Percentiles rank a stretch among this genome's conserved stretches.
Conservation (phyloP, 2,797 vertebrate species). For the Callimico goeldii region DNA sequence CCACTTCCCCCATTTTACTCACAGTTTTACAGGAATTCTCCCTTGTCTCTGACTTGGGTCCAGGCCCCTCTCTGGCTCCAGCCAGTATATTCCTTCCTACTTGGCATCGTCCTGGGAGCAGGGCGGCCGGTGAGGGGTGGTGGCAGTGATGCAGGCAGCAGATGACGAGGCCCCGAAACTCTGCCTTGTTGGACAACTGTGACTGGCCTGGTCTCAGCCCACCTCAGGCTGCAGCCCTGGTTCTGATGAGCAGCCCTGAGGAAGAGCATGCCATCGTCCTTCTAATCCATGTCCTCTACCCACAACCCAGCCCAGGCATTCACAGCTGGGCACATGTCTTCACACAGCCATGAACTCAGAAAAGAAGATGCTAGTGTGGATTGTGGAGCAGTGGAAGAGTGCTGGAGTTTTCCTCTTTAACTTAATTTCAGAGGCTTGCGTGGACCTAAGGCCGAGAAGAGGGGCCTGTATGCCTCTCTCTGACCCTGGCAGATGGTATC, state of each 20-base stretch:
- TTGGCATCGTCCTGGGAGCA: neutral
- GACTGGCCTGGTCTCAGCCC: neutral
- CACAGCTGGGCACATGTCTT: neutral
- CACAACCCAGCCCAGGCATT: neutral
- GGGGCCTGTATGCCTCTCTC: neutral
- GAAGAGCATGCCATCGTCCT: rapidly evolving
- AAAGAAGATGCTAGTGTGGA: neutral
- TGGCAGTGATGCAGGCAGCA: neutral
- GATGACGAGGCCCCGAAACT: rapidly evolving
- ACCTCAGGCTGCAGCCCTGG: rapidly evolving
- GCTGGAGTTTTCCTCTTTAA: neutral
- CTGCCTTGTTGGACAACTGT: neutral
- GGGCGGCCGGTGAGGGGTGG: neutral
- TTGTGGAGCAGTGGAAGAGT: neutral
- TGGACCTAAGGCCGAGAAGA: neutral
- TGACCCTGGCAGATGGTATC: neutral
- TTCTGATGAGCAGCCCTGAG: neutral
- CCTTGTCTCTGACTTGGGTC: neutral
- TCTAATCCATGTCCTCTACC: neutral
- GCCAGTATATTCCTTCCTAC: neutral
- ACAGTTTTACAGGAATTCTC: neutral
- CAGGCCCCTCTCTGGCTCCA: neutral
- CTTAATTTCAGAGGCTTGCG: neutral
- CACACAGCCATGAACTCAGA: rapidly evolving
- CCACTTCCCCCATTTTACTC: neutral